Evolutionary conservation across 2,797 vertebrate genomes (phyloP), one percentile per base, ranked within the genome.

Genomic region (Enteromius paludinosus): DNA sequence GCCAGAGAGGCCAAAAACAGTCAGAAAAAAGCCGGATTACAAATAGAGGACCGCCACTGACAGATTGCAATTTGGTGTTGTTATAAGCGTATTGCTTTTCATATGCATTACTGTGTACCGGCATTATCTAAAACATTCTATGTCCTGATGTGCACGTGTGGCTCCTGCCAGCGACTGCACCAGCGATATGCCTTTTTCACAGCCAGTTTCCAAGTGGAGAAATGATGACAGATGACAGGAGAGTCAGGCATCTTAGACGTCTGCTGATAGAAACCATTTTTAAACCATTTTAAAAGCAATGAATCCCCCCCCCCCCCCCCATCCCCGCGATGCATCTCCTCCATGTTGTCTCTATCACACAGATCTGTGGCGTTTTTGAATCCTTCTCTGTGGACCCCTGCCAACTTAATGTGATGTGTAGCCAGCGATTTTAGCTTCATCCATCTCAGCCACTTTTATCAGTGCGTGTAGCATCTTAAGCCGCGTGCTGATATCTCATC

Each of bases 361-460:
- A 25, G 41, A 80, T 86, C 76, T 81, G 65, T 23, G 45, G 17
- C n/a, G 83, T 76, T 74, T 84, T 77, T 73, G 61, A 65, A 65
- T 85, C 43, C 66, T 70, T 56, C 52, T 86, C 82, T 70, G 75
- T 78, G 86, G 80, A 84, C 88, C 81, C 71, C 80, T 74, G 86
- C 85, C 85, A 81, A 76, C 82, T 85, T 82, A 87, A 85, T 86
- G 83, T 82, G 72, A 85, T 83, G 66, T 81, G 82, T 80, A 84
- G 79, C 79, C 78, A 84, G 76, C 59, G 83, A 88, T 88, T 88
- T 84, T 23, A 33, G 83, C 56, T 76, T 89, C 86, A 87, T 88
- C 79, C 87, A 87, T 88, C 89, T 85, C 77, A 79, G 81, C 56
- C 83, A 56, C 82, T 87, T 85, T 86, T 83, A 83, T 86, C 88